Conservation (phyloP, 1,140 invertebrate species). For the Chironomus tepperi region DNA sequence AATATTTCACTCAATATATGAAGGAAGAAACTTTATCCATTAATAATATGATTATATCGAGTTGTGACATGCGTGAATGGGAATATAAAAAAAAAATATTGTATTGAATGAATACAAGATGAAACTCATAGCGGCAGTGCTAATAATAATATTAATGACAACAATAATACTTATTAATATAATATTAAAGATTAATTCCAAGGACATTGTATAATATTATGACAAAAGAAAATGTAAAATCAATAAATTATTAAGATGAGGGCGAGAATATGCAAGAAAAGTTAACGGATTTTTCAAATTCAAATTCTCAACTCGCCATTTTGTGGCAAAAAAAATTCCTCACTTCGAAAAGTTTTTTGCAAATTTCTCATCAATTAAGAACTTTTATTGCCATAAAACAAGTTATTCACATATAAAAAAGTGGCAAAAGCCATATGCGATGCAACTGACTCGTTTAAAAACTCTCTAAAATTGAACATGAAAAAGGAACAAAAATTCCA, state of each 20-base stretch:
- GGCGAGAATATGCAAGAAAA: neutral
- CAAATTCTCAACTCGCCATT: too few species aligned
- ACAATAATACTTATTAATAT: neutral
- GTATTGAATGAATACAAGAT: neutral
- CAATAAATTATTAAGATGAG: constrained; percentile 2
- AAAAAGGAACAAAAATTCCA: too few species aligned
- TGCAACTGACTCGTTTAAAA: too few species aligned
- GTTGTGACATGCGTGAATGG: neutral
- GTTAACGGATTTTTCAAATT: too few species aligned
- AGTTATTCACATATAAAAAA: too few species aligned
- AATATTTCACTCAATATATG: neutral
- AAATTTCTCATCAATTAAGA: too few species aligned
- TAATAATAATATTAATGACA: neutral
- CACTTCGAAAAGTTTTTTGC: too few species aligned
- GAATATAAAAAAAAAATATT: neutral
- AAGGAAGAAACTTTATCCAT: constrained; percentile 11
- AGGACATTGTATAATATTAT: neutral
- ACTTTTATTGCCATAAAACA: too few species aligned
- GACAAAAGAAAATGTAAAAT: constrained; percentile 3
- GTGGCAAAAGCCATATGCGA: too few species aligned
- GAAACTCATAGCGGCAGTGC: neutral
- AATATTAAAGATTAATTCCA: neutral
- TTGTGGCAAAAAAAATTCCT: too few species aligned
- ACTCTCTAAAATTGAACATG: too few species aligned
- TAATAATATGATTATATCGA: constrained; percentile 14